These are phyloP conservation scores for Anorthoa munda DNA, from an alignment of 2,888 invertebrate species.

Conservation along the genomic window DNA sequence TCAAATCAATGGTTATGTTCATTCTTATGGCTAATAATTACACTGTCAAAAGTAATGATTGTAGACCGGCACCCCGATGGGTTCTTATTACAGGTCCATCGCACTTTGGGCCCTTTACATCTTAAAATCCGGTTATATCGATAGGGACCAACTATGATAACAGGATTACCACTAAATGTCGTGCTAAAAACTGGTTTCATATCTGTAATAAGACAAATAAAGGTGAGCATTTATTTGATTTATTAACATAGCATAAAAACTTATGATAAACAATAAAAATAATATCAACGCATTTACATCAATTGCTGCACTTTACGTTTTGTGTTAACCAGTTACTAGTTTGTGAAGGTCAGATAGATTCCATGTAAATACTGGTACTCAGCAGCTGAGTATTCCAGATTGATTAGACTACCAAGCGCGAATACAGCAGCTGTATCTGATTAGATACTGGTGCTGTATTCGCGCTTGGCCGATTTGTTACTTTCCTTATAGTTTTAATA, in stretches of 20 bases:
- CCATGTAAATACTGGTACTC: too few species aligned
- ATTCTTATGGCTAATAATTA: slow-evolving; percentile 8
- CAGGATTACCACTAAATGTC: slow-evolving; percentile 47
- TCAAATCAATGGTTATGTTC: slow-evolving; percentile 41
- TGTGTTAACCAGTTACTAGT: too few species aligned
- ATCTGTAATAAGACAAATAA: slow-evolving; percentile 11
- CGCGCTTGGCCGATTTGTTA: too few species aligned
- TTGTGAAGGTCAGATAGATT: too few species aligned
- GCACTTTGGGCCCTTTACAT: slow-evolving; percentile 33
- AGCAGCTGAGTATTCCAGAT: too few species aligned
- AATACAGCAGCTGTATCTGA: too few species aligned
- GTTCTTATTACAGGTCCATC: slow-evolving; percentile 42
- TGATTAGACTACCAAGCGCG: too few species aligned
- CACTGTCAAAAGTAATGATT: slow-evolving; percentile 37
- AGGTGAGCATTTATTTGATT: neutral
- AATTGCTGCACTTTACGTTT: neutral
- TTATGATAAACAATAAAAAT: too few species aligned
- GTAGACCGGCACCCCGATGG: slow-evolving; percentile 31
- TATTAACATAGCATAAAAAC: neutral
- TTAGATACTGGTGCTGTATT: too few species aligned
- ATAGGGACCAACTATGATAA: slow-evolving; percentile 38
- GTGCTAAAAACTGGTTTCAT: slow-evolving; percentile 41
- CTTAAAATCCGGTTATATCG: slow-evolving; percentile 39
- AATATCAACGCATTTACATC: neutral
- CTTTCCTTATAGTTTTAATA: too few species aligned